Evolutionary conservation across 2,797 vertebrate genomes (phyloP).

Genomic region (Macrochelys suwanniensis): DNA sequence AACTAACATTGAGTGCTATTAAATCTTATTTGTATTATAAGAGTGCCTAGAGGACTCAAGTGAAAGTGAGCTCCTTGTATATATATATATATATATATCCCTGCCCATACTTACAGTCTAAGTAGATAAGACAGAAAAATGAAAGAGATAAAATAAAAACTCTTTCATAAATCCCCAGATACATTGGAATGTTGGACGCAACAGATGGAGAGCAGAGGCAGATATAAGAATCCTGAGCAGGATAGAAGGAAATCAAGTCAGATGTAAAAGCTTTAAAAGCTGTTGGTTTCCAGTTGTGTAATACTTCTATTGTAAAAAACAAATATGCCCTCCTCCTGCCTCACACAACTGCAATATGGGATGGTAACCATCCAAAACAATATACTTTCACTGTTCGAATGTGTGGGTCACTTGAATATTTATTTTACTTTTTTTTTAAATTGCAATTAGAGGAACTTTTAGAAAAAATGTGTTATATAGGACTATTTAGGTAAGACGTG

Average conservation of each 20-base stretch:
- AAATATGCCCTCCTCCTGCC: no score
- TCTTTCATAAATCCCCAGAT: not conserved
- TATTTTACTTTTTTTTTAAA: no score
- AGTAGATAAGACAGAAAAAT: not conserved
- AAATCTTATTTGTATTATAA: not conserved
- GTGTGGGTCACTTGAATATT: no score
- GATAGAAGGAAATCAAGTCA: not conserved
- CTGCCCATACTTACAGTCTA: not conserved
- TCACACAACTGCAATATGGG: no score
- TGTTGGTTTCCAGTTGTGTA: not conserved
- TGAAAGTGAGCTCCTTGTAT: not conserved
- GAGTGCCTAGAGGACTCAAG: not conserved
- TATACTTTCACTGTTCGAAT: no score
- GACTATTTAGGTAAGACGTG: no score
- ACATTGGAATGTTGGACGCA: no score
- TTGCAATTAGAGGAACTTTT: no score
- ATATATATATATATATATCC: not conserved
- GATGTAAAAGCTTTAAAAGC: not conserved
- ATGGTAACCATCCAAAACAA: no score
- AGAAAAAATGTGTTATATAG: no score
- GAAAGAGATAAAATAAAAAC: not conserved
- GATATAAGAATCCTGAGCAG: not conserved
- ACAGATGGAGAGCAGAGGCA: no score
- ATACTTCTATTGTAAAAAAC: not conserved
- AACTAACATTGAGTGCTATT: not conserved